A percentile compares a stretch with the other conserved stretches of the same genome.
Conservation (phyloP, 2,797 vertebrate genomes). For the Threskiornis aethiopicus region DNA sequence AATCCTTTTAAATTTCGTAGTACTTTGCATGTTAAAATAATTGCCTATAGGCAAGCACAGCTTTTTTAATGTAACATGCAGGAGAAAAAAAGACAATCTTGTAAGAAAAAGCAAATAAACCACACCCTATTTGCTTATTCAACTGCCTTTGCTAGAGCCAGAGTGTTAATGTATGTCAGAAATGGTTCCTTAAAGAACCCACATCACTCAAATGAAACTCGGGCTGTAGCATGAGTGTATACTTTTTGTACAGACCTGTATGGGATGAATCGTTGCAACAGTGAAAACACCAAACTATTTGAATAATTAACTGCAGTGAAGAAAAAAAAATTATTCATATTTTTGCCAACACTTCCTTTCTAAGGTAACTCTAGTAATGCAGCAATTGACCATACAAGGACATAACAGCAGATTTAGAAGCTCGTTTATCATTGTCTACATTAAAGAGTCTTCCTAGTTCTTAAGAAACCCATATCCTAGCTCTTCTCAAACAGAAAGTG, state of each 20-base stretch:
- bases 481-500: neutral
- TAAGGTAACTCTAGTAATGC: neutral
- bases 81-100: neutral
- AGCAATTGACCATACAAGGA: neutral
- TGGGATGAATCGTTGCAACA: neutral
- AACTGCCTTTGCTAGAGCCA: neutral
- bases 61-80: neutral
- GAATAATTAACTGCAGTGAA: neutral
- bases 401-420: neutral
- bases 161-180: neutral
- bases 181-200: neutral
- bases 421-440: neutral
- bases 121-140: neutral
- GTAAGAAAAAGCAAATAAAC: neutral
- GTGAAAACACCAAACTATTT: neutral
- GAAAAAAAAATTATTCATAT: neutral
- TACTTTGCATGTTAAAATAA: neutral
- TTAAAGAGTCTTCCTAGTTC: neutral
- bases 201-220: neutral
- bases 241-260: neutral
- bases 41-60: neutral
- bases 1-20: neutral
- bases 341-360: neutral
- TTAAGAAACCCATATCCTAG: neutral
- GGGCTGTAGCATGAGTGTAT: rapidly evolving